A percentile compares a stretch with the other conserved stretches of the same genome.
These are phyloP conservation scores for Misgurnus mizolepis DNA, from an alignment of 2,113 vertebrate species.

Conservation along the genomic window DNA sequence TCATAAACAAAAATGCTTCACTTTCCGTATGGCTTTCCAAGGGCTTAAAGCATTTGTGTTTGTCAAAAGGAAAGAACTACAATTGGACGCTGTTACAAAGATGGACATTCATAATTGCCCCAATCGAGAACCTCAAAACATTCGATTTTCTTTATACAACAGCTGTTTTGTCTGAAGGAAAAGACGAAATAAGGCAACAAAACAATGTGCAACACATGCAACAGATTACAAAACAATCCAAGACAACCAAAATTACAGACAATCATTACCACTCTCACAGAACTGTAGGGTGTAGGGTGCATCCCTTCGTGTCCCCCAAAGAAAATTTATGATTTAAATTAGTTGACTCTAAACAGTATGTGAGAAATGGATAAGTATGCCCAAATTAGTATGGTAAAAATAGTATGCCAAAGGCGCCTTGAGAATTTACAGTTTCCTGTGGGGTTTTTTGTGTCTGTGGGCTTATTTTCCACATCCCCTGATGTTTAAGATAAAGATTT, in stretches of 20 bases:
- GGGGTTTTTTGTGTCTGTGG: not conserved
- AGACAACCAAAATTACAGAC: not conserved
- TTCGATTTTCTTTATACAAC: not conserved
- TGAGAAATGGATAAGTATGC: not conserved
- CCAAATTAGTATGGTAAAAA: not conserved
- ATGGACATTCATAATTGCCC: conserved; percentile 42
- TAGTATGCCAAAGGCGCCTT: not conserved
- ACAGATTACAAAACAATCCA: not conserved
- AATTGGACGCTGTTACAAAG: conserved; percentile 61
- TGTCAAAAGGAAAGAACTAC: conserved; percentile 20
- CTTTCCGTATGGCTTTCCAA: not conserved
- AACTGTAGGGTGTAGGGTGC: too few relatives aligned
- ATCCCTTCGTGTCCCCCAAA: too few relatives aligned
- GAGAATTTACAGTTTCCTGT: not conserved
- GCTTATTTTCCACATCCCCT: too few relatives aligned
- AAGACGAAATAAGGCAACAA: not conserved
- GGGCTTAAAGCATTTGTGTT: conserved; percentile 15
- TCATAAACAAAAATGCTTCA: conserved; percentile 22
- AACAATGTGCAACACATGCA: conserved; percentile 16
- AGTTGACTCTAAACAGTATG: not conserved
- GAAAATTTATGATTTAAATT: too few relatives aligned
- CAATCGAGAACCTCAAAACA: conserved; percentile 51
- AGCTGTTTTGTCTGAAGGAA: conserved; percentile 6
- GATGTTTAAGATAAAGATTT: too few relatives aligned
- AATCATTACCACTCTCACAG: too few relatives aligned